Evolutionary conservation across 2,797 vertebrate genomes (phyloP).

Genomic region (Tragopan temminckii): DNA sequence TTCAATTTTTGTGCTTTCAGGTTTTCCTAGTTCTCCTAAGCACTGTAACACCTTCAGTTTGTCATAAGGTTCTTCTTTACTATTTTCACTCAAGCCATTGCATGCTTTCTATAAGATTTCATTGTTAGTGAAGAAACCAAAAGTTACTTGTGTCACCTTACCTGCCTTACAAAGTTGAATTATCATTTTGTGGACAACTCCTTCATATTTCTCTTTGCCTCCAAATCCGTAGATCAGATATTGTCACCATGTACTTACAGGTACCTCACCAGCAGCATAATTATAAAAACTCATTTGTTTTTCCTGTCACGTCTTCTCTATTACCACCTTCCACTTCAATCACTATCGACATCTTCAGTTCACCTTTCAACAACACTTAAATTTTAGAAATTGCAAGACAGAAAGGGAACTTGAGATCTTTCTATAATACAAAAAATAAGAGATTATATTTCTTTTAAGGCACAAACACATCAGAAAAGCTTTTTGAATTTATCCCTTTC

Average conservation of each 20-base stretch:
- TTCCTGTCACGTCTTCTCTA: background rate
- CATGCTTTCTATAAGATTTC: background rate
- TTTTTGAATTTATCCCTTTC: background rate
- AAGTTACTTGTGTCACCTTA: background rate
- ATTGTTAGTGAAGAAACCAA: background rate
- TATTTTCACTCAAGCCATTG: background rate
- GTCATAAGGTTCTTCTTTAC: background rate
- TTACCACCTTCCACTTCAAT: background rate
- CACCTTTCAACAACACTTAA: background rate
- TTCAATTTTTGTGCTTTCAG: background rate
- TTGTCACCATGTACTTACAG: background rate
- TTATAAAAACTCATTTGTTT: background rate
- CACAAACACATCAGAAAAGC: background rate
- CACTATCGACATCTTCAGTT: background rate
- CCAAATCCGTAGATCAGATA: background rate
- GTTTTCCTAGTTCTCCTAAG: background rate
- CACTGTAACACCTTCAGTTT: background rate
- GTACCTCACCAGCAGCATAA: background rate
- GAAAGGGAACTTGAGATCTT: background rate
- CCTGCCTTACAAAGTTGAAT: background rate
- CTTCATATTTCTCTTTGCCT: background rate
- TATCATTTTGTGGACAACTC: background rate
- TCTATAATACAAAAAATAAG: background rate
- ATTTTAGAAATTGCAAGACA: background rate
- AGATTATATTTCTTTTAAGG: background rate